Conservation (phyloP, 2,113 vertebrate genomes). For the Alligator sinensis region DNA sequence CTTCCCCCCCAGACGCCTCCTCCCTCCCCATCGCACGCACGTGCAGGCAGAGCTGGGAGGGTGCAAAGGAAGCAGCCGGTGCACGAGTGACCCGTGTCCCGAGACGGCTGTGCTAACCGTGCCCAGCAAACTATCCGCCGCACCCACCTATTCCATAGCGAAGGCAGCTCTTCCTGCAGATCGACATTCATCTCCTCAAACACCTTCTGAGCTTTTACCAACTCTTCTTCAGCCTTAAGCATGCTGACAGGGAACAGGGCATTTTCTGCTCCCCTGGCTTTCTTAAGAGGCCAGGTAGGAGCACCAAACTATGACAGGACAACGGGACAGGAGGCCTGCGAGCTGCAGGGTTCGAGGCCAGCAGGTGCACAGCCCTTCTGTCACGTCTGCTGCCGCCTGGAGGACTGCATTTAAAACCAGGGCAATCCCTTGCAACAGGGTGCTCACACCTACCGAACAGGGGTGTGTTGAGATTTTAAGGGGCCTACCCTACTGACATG, state of each 20-base stretch:
- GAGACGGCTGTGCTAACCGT: background rate
- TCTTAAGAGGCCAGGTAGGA: background rate
- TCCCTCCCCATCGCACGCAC: too few species aligned
- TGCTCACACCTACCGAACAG: accelerated
- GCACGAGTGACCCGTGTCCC: background rate
- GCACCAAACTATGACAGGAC: background rate
- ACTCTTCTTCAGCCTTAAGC: slow-evolving; percentile 94
- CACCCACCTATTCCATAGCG: slow-evolving; percentile 96
- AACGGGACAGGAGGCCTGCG: background rate
- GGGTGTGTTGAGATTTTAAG: background rate
- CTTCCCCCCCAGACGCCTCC: too few species aligned
- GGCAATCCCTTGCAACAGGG: background rate
- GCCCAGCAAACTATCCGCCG: background rate
- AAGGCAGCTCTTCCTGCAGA: slow-evolving; percentile 96
- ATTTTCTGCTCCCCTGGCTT: background rate
- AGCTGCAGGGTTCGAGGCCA: background rate
- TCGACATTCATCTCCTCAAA: slow-evolving; percentile 98
- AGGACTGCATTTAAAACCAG: background rate
- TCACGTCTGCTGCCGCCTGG: background rate
- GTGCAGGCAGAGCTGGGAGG: background rate
- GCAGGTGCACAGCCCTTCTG: background rate
- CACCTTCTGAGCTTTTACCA: slow-evolving; percentile 96
- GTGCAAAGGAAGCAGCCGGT: background rate
- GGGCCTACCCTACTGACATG: background rate
- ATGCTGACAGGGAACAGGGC: slow-evolving; percentile 32